phyloP scores from a whole-genome alignment of 2,797 vertebrate species.

The Ctenosaura bakeri region DNA sequence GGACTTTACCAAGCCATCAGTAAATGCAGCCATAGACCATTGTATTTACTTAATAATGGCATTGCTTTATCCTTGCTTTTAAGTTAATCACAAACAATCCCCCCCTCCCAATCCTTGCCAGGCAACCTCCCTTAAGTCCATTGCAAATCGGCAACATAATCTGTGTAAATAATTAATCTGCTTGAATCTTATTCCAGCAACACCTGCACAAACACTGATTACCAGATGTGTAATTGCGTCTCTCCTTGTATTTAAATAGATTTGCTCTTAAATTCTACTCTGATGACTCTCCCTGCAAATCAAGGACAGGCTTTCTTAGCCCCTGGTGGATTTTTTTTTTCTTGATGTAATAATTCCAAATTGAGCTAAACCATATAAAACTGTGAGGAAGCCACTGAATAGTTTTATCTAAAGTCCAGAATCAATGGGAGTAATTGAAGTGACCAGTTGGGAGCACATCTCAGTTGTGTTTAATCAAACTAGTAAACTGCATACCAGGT shows the following conservation, averaged over 20 bases:
- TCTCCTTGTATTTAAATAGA: conserved; percentile 68
- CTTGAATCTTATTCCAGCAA: conserved; percentile 71
- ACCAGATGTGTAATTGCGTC: conserved; percentile 70
- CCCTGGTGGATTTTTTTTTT: background rate
- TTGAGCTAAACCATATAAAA: conserved; percentile 31
- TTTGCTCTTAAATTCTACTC: conserved; percentile 53
- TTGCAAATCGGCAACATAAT: conserved; percentile 69
- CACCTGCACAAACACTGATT: conserved; percentile 73
- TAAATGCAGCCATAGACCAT: conserved; percentile 65
- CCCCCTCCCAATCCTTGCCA: conserved; percentile 57
- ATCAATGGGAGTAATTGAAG: conserved; percentile 2
- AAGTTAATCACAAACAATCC: conserved; percentile 73
- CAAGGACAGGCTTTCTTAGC: conserved; percentile 36
- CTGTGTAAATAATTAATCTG: conserved; percentile 76
- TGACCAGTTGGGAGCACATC: background rate
- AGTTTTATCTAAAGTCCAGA: conserved; percentile 32
- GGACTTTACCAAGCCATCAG: conserved; percentile 55
- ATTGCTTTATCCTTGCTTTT: conserved; percentile 74
- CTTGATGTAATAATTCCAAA: conserved; percentile 11
- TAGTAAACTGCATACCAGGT: background rate
- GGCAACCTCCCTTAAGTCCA: conserved; percentile 66
- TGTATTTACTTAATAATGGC: conserved; percentile 64
- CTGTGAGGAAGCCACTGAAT: background rate
- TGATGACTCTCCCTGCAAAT: conserved; percentile 30
- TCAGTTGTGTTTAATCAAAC: background rate